These are phyloP conservation scores for Pemphigus obesinymphae DNA, from an alignment of 1,140 invertebrate species.

Conservation along the genomic window DNA sequence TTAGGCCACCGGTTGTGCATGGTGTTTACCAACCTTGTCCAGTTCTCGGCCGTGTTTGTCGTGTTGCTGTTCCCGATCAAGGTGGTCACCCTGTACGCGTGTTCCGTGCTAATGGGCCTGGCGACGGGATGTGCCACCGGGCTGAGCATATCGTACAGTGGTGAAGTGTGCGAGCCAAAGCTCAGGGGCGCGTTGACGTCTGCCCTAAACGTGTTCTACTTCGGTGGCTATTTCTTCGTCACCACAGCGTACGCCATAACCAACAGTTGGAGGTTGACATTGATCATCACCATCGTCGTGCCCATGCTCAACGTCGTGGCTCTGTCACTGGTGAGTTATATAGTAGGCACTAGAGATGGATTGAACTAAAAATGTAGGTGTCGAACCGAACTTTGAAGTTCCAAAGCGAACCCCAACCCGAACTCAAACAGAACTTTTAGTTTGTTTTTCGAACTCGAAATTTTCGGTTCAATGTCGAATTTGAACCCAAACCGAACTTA, in stretches of 20 bases:
- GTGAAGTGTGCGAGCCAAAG: conserved; percentile 16
- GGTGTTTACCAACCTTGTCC: background rate
- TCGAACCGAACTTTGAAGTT: no score
- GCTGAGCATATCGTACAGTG: conserved; percentile 14
- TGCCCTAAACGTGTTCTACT: conserved; percentile 18
- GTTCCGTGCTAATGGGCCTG: conserved; percentile 10
- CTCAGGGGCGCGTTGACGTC: conserved; percentile 17
- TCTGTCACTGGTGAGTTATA: background rate
- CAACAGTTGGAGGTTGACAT: background rate
- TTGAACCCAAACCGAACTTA: no score
- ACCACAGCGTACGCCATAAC: background rate
- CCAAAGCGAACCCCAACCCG: no score
- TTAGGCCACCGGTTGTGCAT: background rate
- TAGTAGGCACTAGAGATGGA: no score
- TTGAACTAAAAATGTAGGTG: no score
- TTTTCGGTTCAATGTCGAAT: no score
- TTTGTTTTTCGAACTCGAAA: no score
- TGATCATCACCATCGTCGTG: background rate
- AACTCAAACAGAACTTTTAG: no score
- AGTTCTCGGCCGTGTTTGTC: background rate
- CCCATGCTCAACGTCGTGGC: background rate
- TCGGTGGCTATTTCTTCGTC: background rate
- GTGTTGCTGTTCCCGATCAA: background rate
- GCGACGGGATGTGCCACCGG: background rate
- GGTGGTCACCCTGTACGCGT: background rate